Evolutionary conservation across 2,113 vertebrate species (phyloP).

Genomic region (Ranitomeya variabilis): DNA sequence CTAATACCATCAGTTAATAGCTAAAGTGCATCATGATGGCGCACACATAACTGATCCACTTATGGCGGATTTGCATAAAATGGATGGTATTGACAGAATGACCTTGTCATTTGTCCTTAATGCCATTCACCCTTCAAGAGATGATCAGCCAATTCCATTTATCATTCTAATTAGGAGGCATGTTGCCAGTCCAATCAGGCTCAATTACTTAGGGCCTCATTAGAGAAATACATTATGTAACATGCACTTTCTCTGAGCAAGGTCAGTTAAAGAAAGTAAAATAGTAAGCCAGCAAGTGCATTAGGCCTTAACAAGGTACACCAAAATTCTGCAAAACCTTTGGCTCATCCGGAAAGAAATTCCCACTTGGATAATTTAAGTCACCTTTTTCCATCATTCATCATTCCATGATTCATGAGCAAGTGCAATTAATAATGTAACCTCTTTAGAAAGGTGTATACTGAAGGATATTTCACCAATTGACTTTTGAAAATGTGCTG

Average conservation of each 20-base stretch:
- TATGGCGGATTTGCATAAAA: constrained; percentile 14
- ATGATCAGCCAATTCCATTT: constrained; percentile 82
- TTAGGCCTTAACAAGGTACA: constrained; percentile 62
- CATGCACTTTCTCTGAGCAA: constrained; percentile 74
- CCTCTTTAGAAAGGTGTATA: constrained; percentile 20
- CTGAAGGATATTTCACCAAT: neutral
- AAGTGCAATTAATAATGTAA: constrained; percentile 21
- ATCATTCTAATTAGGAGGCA: constrained; percentile 87
- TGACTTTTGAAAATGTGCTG: constrained; percentile 38
- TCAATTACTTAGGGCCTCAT: constrained; percentile 88
- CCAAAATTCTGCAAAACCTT: constrained; percentile 57
- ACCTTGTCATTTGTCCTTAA: constrained; percentile 79
- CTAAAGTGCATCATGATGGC: constrained; percentile 9
- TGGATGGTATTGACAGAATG: constrained; percentile 67
- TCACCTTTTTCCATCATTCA: constrained; percentile 23
- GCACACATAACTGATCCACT: constrained; percentile 17
- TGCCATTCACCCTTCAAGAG: constrained; percentile 73
- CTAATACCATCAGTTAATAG: neutral
- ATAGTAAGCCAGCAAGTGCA: constrained; percentile 62
- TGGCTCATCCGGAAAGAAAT: constrained; percentile 25
- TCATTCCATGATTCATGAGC: constrained; percentile 14
- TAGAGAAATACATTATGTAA: constrained; percentile 83
- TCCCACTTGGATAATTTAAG: constrained; percentile 5
- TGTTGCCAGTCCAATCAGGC: constrained; percentile 85
- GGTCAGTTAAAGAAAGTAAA: constrained; percentile 73